phyloP scores from a whole-genome alignment of 2,797 vertebrate species.

The Onychomys torridus region DNA sequence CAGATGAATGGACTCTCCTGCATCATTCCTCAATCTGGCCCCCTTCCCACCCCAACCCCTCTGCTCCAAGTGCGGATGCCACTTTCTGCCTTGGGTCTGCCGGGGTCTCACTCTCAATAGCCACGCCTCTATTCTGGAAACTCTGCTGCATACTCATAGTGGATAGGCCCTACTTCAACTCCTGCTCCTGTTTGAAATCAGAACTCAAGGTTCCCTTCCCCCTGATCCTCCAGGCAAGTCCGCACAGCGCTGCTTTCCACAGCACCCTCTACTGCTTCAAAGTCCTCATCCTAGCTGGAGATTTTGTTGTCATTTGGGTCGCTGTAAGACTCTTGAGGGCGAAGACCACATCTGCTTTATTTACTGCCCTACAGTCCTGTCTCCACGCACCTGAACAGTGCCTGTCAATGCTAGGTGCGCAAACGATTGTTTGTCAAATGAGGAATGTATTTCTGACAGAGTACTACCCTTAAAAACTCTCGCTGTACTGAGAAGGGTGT shows the following conservation, averaged over 20 bases:
- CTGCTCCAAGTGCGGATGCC: neutral
- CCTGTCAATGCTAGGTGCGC: neutral
- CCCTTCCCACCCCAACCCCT: neutral
- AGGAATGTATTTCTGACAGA: neutral
- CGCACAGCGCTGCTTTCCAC: neutral
- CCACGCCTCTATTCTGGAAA: neutral
- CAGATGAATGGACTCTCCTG: neutral
- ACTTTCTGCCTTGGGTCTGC: neutral
- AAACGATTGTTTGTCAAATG: neutral
- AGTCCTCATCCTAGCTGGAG: neutral
- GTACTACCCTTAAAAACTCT: neutral
- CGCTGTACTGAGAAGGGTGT: neutral
- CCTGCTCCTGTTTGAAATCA: neutral
- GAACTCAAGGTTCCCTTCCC: neutral
- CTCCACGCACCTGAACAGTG: neutral
- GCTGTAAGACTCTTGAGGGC: neutral
- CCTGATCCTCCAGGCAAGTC: neutral
- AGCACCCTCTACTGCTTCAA: neutral
- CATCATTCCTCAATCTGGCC: neutral
- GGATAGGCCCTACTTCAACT: neutral
- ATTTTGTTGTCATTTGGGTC: neutral
- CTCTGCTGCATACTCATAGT: neutral
- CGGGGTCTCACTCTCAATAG: neutral
- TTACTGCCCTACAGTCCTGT: neutral
- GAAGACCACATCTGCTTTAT: neutral